A percentile compares a stretch with the other conserved stretches of the same genome.
Evolutionary conservation across 2,888 invertebrate genomes (phyloP).

Genomic region (Poecilus cupreus): DNA sequence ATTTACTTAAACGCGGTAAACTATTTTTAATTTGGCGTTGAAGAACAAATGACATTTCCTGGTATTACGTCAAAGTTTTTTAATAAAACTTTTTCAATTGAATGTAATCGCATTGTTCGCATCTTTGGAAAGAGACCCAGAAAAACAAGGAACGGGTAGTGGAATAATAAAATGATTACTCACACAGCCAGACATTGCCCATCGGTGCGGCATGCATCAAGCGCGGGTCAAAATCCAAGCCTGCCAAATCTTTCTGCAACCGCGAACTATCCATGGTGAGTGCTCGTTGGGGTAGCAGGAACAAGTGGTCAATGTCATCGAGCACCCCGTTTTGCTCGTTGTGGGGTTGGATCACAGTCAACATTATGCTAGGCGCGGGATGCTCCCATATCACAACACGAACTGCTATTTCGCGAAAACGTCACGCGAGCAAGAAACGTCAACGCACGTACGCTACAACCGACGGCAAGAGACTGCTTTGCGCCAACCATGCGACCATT

Average conservation of each 20-base stretch:
- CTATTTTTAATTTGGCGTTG: background rate
- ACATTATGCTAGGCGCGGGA: slow-evolving; percentile 58
- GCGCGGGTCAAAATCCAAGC: slow-evolving; percentile 75
- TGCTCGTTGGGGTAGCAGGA: slow-evolving; percentile 75
- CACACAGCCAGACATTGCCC: slow-evolving; percentile 78
- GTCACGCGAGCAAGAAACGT: background rate
- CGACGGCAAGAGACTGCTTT: background rate
- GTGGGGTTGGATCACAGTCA: slow-evolving; percentile 63
- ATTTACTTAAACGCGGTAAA: background rate
- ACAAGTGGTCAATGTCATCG: slow-evolving; percentile 76
- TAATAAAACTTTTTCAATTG: background rate
- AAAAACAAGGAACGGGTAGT: background rate
- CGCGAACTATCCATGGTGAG: slow-evolving; percentile 75
- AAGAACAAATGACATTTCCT: background rate
- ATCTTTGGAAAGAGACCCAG: background rate
- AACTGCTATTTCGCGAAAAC: slow-evolving; percentile 2
- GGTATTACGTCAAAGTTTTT: background rate
- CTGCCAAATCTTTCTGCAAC: slow-evolving; percentile 75
- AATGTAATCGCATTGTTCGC: background rate
- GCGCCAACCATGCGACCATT: slow-evolving; percentile 1
- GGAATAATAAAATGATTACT: slow-evolving; percentile 67
- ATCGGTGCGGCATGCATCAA: slow-evolving; percentile 75
- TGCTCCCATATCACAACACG: slow-evolving; percentile 13
- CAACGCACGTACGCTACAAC: background rate
- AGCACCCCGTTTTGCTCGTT: slow-evolving; percentile 69